Conservation (phyloP, 2,113 vertebrate species). For the Corvus cornix region DNA sequence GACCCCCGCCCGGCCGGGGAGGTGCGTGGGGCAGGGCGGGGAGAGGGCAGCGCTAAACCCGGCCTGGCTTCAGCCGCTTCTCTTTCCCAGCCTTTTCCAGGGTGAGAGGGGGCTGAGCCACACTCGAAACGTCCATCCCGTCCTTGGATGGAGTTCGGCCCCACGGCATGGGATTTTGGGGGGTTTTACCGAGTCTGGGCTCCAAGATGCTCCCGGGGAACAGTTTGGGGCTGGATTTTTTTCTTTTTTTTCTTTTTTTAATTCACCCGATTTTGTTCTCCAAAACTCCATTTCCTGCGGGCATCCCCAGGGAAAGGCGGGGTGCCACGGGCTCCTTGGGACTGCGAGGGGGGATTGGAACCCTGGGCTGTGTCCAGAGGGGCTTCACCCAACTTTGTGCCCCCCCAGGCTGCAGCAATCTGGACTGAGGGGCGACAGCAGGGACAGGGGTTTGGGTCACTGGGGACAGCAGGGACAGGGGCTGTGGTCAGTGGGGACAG, state of each 20-base stretch:
- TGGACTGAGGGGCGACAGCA: background rate
- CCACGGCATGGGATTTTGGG: rapidly evolving
- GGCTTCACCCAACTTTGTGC: background rate
- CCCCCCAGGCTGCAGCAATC: background rate
- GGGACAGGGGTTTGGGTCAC: background rate
- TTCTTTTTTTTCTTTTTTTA: background rate
- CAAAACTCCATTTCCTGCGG: background rate
- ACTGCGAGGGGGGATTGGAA: background rate
- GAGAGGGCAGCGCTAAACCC: background rate
- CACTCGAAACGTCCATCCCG: rapidly evolving
- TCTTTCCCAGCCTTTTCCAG: background rate
- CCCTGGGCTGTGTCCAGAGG: background rate
- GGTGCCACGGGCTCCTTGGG: rapidly evolving
- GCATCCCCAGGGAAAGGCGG: background rate
- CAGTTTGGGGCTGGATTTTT: background rate
- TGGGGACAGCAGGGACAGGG: background rate
- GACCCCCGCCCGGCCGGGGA: conserved; percentile 57
- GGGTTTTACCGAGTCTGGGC: background rate
- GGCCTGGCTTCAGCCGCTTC: no score
- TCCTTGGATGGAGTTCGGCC: background rate
- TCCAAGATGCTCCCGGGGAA: background rate
- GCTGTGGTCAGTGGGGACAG: background rate
- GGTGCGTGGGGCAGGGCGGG: background rate
- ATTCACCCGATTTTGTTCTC: background rate
- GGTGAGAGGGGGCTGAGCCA: background rate